These are phyloP conservation scores for Hypanus sabinus DNA, from an alignment of 2,113 vertebrate species.

Conservation along the genomic window DNA sequence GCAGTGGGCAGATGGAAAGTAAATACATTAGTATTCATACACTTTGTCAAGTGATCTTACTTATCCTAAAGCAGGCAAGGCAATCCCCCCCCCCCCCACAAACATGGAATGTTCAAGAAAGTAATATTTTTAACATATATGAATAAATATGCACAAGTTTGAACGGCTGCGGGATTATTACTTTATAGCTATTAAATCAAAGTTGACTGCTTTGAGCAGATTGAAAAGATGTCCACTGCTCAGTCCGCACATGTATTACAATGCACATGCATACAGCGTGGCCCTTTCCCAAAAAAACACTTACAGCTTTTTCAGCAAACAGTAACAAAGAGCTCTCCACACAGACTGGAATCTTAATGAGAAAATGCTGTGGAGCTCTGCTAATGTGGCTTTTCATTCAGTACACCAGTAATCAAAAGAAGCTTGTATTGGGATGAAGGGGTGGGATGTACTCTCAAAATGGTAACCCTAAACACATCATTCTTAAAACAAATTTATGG, in stretches of 20 bases:
- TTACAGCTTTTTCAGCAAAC: slow-evolving; percentile 34
- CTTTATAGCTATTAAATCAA: neutral
- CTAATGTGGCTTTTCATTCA: slow-evolving; percentile 13
- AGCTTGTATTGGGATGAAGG: slow-evolving; percentile 10
- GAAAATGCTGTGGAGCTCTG: slow-evolving; percentile 1
- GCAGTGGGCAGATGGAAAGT: too few relatives aligned
- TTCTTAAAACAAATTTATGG: neutral
- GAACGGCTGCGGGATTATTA: slow-evolving; percentile 31
- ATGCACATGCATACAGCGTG: neutral
- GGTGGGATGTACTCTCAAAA: slow-evolving; percentile 11
- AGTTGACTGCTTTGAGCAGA: neutral
- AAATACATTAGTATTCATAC: neutral
- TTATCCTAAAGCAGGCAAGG: neutral
- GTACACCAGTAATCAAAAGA: neutral
- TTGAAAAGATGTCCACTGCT: neutral
- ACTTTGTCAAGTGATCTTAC: neutral
- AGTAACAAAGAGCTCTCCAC: slow-evolving; percentile 4
- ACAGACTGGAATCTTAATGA: slow-evolving; percentile 24
- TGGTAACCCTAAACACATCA: neutral
- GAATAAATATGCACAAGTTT: slow-evolving; percentile 30
- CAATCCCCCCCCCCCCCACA: too few relatives aligned
- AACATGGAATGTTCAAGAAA: neutral
- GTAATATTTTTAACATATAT: slow-evolving; percentile 38
- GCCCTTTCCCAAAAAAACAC: slow-evolving; percentile 4
- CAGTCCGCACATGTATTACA: neutral